Evolutionary conservation across 2,888 invertebrate species (phyloP), one percentile per base, ranked within the genome.

Genomic region (Mythimna lalbum): DNA sequence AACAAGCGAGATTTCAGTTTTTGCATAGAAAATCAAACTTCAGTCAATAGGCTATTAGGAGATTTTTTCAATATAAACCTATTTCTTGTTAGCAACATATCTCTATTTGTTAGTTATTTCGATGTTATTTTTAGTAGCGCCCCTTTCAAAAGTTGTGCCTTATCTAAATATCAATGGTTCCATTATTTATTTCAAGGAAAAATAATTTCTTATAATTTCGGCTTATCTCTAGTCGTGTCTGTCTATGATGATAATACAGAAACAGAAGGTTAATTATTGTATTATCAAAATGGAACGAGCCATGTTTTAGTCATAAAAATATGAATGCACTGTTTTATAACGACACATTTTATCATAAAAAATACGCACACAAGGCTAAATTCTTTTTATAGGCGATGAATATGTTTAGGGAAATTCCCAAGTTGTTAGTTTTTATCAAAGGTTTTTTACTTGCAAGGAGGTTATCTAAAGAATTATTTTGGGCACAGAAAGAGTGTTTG

Each of bases 401-500:
- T 17, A 53, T 21, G 14, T 33, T 60, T 31, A 0, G 60, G 77
- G 70, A 21, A 68, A 50, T 33, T 43, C 50, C 76, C 50, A 1
- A 5, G 4, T 39, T 3, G 5, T 9, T 4, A 53, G 4, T 33
- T 49, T 33, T 23, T 9, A n/a, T 23, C 14, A 19, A 33, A 61
- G 55, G 39, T n/a, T 9, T 52, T 49, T 19, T 39, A 19, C 19
- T 12, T 53, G 1, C 5, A 80, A 63, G 19, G 36, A 12, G 53
- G 60, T 50, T 80, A 75, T 66, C 76, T 61, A 10, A 23, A 31
- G 49, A 1, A 27, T 49, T n/a, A 55, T 31, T 59, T 73, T 55
- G 39, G 33, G 39, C 17, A 27, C 12, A 55, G 23, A 57, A 80
- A 50, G 67, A n/a, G 10, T 12, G 21, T 53, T 21, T 73, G 57